Base-by-base conservation (phyloP, 2,888 invertebrate species). In the Acleris emargana region DNA sequence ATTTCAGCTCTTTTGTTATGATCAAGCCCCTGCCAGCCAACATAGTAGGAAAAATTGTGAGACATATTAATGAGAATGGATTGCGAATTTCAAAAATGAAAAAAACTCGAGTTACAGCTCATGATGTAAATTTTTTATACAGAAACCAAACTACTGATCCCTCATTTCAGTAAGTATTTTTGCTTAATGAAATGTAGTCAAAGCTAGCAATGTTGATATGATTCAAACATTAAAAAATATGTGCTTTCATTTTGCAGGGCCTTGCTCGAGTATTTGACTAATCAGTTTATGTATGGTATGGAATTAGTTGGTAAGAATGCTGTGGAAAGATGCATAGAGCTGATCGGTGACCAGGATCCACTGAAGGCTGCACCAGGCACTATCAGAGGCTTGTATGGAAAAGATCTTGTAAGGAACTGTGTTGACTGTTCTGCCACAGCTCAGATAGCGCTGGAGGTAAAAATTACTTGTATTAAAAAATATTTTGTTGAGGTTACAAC, bases 241-340 rank as follows among this genome's bases (percentile, higher is more conserved):
- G n/a, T 38, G 6, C 25, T 22, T 55, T 53, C 38, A 22, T 45
- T 62, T 72, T 76, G 68, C 71, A 95, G 95, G 67, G 91, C 93
- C 71, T 82, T 95, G 47, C 76, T 96, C 58, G 94, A 95, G 67
- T 92, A 94, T 78, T 83, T 97, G 32, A 94, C 94, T 28, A 95
- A 95, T 51, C 96, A 96, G 17, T 93, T 95, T 16, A 93, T 96
- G 1, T 88, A 96, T 75, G 96, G 95, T 0, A 76, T 97, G 76
- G 96, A 97, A 83, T 78, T 97, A 59, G 94, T 97, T 55, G 96
- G 96, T 0, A 94, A 95, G 73, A 93, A 96, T 82, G 95, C 95
- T 7, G 89, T 96, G 5, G 77, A 88, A 18, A 87, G 86, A 55
- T 95, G 95, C 93, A 76, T 88, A 17, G 91, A 94, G 71, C 76